Evolutionary conservation across 2,113 vertebrate genomes (phyloP).

Genomic region (Formicarius rufipectus): DNA sequence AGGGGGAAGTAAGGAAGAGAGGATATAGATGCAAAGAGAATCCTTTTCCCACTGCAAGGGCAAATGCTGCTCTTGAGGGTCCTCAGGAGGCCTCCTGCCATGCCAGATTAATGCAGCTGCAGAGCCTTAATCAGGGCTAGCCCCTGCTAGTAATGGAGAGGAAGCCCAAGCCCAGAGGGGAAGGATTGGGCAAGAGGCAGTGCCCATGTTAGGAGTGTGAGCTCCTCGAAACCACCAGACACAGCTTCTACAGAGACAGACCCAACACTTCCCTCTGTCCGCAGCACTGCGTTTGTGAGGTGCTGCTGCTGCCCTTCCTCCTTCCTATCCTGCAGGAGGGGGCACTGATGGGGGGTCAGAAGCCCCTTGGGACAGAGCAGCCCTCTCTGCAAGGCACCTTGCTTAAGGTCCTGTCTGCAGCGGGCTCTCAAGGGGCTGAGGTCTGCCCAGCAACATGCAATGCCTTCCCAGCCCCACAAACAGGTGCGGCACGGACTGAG

Average conservation of each 20-base stretch:
- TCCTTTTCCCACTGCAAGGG: background rate
- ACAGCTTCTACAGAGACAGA: background rate
- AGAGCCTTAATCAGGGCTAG: background rate
- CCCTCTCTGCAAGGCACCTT: background rate
- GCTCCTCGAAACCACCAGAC: background rate
- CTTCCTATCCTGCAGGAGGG: fast-evolving
- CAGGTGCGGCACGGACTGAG: background rate
- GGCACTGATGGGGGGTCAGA: background rate
- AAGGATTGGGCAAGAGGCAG: background rate
- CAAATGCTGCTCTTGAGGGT: background rate
- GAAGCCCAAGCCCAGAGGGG: background rate
- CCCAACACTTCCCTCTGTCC: background rate
- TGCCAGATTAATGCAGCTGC: background rate
- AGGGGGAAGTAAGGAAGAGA: background rate
- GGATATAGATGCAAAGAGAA: background rate
- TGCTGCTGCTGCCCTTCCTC: background rate
- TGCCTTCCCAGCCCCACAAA: background rate
- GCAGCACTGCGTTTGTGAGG: fast-evolving
- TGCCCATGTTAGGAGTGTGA: background rate
- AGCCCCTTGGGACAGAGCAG: background rate
- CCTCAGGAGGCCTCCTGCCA: background rate
- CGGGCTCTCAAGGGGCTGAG: background rate
- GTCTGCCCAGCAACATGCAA: background rate
- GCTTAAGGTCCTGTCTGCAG: background rate
- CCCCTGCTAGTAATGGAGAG: background rate